phyloP scores from a whole-genome alignment of 2,888 invertebrate species.

The Nymphalis urticae region DNA sequence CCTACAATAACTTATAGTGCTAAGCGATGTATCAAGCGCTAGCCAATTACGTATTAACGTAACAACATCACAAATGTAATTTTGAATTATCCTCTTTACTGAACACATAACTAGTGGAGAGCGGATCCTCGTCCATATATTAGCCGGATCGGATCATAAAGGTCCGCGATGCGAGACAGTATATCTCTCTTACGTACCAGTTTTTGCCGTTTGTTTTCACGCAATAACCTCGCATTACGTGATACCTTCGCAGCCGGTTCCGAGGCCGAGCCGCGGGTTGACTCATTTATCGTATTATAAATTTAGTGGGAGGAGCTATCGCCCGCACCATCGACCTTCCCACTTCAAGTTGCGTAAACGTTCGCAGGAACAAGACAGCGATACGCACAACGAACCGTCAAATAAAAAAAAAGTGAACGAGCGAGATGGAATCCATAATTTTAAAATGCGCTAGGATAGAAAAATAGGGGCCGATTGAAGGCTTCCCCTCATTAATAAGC shows the following conservation, averaged over 20 bases:
- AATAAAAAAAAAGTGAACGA: constrained; percentile 56
- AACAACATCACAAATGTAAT: constrained; percentile 68
- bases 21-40: constrained; percentile 24
- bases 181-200: constrained; percentile 59
- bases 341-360: constrained; percentile 58
- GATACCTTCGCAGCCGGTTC: constrained; percentile 72
- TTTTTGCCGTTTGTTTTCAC: constrained; percentile 75
- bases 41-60: constrained; percentile 57
- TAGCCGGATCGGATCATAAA: constrained; percentile 69
- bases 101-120: constrained; percentile 60
- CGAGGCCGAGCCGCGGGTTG: constrained; percentile 56
- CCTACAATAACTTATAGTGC: constrained; percentile 26
- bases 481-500: constrained; percentile 81
- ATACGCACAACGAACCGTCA: constrained; percentile 58
- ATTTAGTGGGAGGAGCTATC: constrained; percentile 78
- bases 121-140: constrained; percentile 68
- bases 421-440: constrained; percentile 68
- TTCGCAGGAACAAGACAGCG: constrained; percentile 69
- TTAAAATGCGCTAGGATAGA: constrained; percentile 75
- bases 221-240: constrained; percentile 73
- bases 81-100: constrained; percentile 74
- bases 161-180: constrained; percentile 63
- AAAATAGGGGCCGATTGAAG: constrained; percentile 73
- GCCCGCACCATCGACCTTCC: constrained; percentile 65
- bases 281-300: constrained; percentile 78